Conservation (phyloP, 2,113 vertebrate species). For the Cricetomys ansorgei region DNA sequence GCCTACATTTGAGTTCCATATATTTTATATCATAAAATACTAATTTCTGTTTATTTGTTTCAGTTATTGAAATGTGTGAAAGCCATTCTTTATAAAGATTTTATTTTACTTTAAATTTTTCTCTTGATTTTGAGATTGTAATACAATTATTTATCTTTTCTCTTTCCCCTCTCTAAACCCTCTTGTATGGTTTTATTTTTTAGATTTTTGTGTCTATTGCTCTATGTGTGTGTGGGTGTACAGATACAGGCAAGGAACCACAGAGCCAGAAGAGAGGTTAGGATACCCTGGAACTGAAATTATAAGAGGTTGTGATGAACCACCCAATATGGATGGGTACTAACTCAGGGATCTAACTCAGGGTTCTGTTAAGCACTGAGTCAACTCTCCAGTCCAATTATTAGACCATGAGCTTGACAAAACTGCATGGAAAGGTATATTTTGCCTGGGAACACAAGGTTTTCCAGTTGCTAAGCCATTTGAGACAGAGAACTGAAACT, state of each 20-base stretch:
- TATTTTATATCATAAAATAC: background rate
- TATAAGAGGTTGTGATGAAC: background rate
- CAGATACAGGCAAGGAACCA: background rate
- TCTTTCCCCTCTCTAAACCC: background rate
- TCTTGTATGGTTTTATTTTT: background rate
- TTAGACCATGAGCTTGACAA: background rate
- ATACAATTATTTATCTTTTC: background rate
- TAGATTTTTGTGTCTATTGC: background rate
- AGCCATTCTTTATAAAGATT: background rate
- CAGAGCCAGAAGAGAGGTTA: background rate
- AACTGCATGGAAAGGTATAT: background rate
- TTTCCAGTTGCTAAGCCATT: background rate
- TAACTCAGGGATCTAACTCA: background rate
- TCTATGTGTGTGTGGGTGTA: too few relatives aligned
- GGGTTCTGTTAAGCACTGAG: background rate
- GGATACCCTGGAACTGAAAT: background rate
- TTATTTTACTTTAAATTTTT: background rate
- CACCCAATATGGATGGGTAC: background rate
- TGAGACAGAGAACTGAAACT: background rate
- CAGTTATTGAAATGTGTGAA: background rate
- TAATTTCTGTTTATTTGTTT: background rate
- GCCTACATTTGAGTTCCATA: background rate
- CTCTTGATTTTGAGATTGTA: background rate
- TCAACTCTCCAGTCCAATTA: background rate
- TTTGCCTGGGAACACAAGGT: background rate